Conservation (phyloP, 1,140 invertebrate species). For the Trachymyrmex cornetzi region DNA sequence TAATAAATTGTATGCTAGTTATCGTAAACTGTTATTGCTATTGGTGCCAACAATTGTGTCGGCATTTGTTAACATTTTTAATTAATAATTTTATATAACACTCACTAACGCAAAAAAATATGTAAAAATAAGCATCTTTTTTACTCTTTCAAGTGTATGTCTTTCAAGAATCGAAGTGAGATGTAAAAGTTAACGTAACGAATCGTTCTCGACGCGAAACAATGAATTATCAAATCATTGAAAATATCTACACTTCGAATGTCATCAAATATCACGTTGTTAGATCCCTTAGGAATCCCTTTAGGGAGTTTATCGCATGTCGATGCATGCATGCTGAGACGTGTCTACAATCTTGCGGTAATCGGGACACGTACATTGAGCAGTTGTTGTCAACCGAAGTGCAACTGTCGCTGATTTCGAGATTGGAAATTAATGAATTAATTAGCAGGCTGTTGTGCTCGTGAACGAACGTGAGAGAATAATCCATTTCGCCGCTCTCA, state of each 20-base stretch:
- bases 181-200: not conserved
- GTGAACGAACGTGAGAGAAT: slow-evolving; percentile 37
- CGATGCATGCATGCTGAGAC: not conserved
- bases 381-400: slow-evolving; percentile 14
- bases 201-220: not conserved
- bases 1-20: no score
- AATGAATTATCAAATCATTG: slow-evolving; percentile 2
- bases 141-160: no score
- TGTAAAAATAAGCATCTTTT: no score
- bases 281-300: not conserved
- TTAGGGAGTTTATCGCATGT: not conserved
- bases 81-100: no score
- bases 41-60: no score
- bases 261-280: slow-evolving; percentile 5
- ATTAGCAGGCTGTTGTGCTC: slow-evolving; percentile 70
- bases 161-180: not conserved
- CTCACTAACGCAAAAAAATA: no score
- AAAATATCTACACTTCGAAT: not conserved
- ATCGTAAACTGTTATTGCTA: no score
- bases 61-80: no score
- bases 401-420: slow-evolving; percentile 45
- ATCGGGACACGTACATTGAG: slow-evolving; percentile 31
- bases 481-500: slow-evolving; percentile 65
- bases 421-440: slow-evolving; percentile 77
- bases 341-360: slow-evolving; percentile 38